These are phyloP conservation scores for Apamea monoglypha DNA, from an alignment of 2,888 invertebrate species.

Conservation along the genomic window DNA sequence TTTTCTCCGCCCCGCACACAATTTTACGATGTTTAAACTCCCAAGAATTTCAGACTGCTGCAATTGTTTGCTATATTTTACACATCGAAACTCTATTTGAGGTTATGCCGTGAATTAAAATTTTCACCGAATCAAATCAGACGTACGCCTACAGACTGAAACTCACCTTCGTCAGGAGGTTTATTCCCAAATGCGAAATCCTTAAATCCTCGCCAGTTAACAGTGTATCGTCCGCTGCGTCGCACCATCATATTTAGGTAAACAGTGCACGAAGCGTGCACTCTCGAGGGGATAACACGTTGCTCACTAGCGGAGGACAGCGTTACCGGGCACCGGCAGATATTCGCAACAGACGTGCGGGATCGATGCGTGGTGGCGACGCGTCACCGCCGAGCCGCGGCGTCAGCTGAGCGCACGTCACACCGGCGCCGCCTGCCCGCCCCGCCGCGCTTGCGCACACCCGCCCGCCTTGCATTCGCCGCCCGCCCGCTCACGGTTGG, in stretches of 20 bases:
- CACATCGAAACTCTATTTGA: slow-evolving; percentile 66
- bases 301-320: slow-evolving; percentile 72
- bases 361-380: slow-evolving; percentile 79
- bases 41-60: slow-evolving; percentile 32
- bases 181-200: slow-evolving; percentile 87
- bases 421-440: slow-evolving; percentile 79
- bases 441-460: slow-evolving; percentile 83
- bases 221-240: slow-evolving; percentile 89
- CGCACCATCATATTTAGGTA: slow-evolving; percentile 84
- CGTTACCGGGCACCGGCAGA: slow-evolving; percentile 73
- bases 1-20: slow-evolving; percentile 24
- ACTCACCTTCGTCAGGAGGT: slow-evolving; percentile 88
- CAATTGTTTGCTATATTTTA: slow-evolving; percentile 39
- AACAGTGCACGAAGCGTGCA: slow-evolving; percentile 66
- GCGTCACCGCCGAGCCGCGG: slow-evolving; percentile 79
- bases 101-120: slow-evolving; percentile 74
- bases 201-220: slow-evolving; percentile 89
- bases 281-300: slow-evolving; percentile 67
- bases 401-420: slow-evolving; percentile 87
- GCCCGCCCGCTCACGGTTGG: slow-evolving; percentile 60
- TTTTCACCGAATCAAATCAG: slow-evolving; percentile 61
- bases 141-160: slow-evolving; percentile 52
- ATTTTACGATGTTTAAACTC: slow-evolving; percentile 42
- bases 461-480: slow-evolving; percentile 72
- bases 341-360: slow-evolving; percentile 75